A percentile compares a stretch with the other conserved stretches of the same genome.
Conservation (phyloP, 2,113 vertebrate species). For the Sphaerodactylus townsendi region DNA sequence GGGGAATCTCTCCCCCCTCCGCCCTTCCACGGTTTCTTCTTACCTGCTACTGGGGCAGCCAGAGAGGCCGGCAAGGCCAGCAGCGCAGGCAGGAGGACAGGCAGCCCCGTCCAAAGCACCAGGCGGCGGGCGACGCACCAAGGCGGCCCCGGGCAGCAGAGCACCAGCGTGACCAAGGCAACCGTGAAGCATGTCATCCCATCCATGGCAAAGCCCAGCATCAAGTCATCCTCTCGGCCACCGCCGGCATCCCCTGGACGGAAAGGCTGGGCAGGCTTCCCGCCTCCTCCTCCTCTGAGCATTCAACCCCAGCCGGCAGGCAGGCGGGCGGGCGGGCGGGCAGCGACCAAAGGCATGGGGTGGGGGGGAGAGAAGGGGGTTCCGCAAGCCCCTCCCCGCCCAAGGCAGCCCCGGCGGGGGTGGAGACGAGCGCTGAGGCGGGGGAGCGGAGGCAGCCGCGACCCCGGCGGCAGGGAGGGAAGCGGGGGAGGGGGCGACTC, state of each 20-base stretch:
- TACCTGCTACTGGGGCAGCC: conserved; percentile 50
- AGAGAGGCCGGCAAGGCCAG: conserved; percentile 54
- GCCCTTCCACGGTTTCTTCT: conserved; percentile 34
- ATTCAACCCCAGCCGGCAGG: conserved; percentile 32
- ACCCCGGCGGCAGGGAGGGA: background rate
- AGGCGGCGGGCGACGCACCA: conserved; percentile 38
- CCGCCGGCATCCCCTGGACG: conserved; percentile 21
- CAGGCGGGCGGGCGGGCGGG: too few relatives aligned
- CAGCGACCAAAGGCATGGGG: conserved; percentile 12
- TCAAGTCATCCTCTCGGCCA: conserved; percentile 53
- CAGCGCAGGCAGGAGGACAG: conserved; percentile 49
- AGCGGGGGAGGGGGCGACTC: background rate
- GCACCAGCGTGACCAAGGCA: conserved; percentile 61
- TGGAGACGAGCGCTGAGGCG: background rate
- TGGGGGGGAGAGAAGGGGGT: conserved; percentile 30
- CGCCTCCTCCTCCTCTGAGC: conserved; percentile 17
- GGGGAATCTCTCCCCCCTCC: conserved; percentile 37
- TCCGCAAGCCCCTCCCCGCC: conserved; percentile 22
- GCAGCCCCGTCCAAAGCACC: conserved; percentile 34
- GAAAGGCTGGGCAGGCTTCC: conserved; percentile 24
- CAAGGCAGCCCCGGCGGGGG: background rate
- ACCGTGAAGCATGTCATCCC: conserved; percentile 66
- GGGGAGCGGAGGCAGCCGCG: background rate
- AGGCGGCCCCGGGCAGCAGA: conserved; percentile 56
- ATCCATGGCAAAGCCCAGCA: conserved; percentile 47